Conservation (phyloP, 2,888 invertebrate genomes). For the Erpobdella octoculata region DNA sequence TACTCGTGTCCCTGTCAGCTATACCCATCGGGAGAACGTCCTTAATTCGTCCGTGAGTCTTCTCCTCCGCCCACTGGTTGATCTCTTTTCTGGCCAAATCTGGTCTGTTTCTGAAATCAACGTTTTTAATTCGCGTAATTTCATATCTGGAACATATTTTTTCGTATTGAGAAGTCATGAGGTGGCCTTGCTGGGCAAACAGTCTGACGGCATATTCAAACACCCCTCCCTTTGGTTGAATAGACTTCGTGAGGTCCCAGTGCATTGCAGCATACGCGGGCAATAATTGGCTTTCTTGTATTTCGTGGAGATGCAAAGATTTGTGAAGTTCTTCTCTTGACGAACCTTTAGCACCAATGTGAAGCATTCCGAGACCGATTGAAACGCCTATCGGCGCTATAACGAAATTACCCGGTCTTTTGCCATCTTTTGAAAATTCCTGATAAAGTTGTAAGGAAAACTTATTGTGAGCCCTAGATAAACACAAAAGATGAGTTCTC, state of each 20-base stretch:
- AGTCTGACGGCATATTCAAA: slow-evolving; percentile 36
- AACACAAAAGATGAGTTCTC: slow-evolving; percentile 37
- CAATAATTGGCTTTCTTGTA: slow-evolving; percentile 36
- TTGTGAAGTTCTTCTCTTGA: slow-evolving; percentile 37
- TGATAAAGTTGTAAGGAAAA: slow-evolving; percentile 38
- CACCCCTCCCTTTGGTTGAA: slow-evolving; percentile 36
- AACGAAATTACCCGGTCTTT: slow-evolving; percentile 37
- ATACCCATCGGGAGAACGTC: slow-evolving; percentile 38
- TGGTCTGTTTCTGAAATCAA: slow-evolving; percentile 35
- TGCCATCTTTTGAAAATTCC: slow-evolving; percentile 38
- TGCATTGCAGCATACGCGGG: slow-evolving; percentile 39
- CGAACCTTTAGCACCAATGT: slow-evolving; percentile 35
- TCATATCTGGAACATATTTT: slow-evolving; percentile 35
- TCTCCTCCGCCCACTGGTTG: slow-evolving; percentile 38
- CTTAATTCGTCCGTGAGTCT: slow-evolving; percentile 36
- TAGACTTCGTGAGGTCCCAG: slow-evolving; percentile 37
- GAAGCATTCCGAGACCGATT: slow-evolving; percentile 37
- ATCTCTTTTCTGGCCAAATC: slow-evolving; percentile 39
- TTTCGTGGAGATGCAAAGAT: slow-evolving; percentile 35
- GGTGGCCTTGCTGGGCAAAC: slow-evolving; percentile 34
- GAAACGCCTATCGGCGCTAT: slow-evolving; percentile 36
- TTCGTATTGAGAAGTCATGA: slow-evolving; percentile 34
- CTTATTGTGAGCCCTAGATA: slow-evolving; percentile 39
- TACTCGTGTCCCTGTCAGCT: slow-evolving; percentile 36
- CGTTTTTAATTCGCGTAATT: slow-evolving; percentile 35